Conservation (phyloP, 2,888 invertebrate species). For the Cynaeus angustus region DNA sequence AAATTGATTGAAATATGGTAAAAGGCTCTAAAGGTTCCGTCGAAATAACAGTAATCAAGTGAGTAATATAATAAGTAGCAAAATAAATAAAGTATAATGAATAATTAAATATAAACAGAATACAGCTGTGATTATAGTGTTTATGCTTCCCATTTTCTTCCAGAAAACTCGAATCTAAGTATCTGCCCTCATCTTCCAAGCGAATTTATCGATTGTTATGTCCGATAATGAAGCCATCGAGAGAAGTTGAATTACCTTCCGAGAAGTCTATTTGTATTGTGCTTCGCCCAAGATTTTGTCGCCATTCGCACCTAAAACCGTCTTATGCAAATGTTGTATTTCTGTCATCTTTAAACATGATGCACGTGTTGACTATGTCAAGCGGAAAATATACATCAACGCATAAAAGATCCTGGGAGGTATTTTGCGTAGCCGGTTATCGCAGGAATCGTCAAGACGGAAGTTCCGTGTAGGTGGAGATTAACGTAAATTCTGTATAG, state of each 20-base stretch:
- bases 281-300: conserved; percentile 21
- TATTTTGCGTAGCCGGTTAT: conserved; percentile 1
- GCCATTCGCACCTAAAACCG: background rate
- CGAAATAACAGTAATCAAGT: no score
- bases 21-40: no score
- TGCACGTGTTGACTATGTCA: conserved; percentile 22
- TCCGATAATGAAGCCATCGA: conserved; percentile 27
- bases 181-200: background rate
- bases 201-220: conserved; percentile 8
- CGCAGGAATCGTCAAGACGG: conserved; percentile 11
- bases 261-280: conserved; percentile 23
- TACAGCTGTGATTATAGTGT: no score
- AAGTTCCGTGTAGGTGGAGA: conserved; percentile 3
- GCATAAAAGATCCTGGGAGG: conserved; percentile 10
- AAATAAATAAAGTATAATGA: no score
- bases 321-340: conserved; percentile 16
- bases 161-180: background rate
- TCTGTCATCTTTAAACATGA: conserved; percentile 7
- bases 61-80: no score
- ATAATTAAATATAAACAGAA: no score
- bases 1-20: no score
- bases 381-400: conserved; percentile 22
- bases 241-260: conserved; percentile 15
- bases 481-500: conserved; percentile 7
- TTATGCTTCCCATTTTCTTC: no score